A percentile compares a stretch with the other conserved stretches of the same genome.
phyloP scores from a whole-genome alignment of 2,888 invertebrate species.

The Oxycera nigricornis region DNA sequence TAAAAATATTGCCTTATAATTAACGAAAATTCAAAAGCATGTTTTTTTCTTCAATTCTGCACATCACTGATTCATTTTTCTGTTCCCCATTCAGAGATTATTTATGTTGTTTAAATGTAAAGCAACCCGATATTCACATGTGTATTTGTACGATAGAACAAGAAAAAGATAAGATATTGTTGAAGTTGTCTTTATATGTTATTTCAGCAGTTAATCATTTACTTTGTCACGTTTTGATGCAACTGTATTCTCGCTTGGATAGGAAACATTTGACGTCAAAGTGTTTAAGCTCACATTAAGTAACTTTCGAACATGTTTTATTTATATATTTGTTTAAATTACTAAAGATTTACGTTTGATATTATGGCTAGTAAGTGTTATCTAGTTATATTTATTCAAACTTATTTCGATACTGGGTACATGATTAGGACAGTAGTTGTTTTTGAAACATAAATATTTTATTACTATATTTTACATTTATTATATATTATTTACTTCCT shows the following conservation, averaged over 20 bases:
- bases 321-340: slow-evolving; percentile 28
- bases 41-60: slow-evolving; percentile 18
- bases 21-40: not conserved
- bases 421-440: slow-evolving; percentile 19
- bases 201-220: not conserved
- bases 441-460: slow-evolving; percentile 38
- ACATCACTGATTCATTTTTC: not conserved
- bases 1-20: not conserved
- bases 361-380: slow-evolving; percentile 38
- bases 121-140: slow-evolving; percentile 5
- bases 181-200: not conserved
- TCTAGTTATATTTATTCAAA: slow-evolving; percentile 19
- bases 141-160: slow-evolving; percentile 37
- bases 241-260: no score
- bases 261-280: slow-evolving; percentile 13
- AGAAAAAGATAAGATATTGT: not conserved
- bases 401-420: slow-evolving; percentile 30
- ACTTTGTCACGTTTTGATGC: no score
- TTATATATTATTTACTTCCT: slow-evolving; percentile 29
- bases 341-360: slow-evolving; percentile 25
- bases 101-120: not conserved
- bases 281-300: slow-evolving; percentile 21
- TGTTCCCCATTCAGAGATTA: not conserved
- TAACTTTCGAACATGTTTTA: slow-evolving; percentile 24
- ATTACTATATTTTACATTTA: slow-evolving; percentile 28